Conservation (phyloP, 2,113 vertebrate genomes). For the Tringa solitaria region DNA sequence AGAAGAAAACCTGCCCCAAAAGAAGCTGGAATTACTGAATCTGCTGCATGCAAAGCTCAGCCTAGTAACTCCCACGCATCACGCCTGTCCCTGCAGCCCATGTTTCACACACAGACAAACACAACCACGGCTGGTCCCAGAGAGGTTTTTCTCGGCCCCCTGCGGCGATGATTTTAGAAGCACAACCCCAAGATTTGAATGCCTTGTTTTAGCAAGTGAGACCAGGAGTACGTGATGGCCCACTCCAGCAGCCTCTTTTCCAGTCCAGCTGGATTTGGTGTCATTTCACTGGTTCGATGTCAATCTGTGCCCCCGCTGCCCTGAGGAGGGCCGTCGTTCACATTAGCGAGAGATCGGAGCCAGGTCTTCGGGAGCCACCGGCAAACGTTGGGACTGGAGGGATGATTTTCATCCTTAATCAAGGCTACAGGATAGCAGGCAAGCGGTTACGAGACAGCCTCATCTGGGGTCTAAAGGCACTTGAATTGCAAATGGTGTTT, state of each 20-base stretch:
- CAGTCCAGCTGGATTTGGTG: background rate
- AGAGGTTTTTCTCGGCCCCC: background rate
- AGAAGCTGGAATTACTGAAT: background rate
- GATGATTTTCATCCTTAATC: background rate
- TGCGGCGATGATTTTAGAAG: background rate
- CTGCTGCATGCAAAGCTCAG: background rate
- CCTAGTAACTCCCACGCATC: background rate
- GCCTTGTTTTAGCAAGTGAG: background rate
- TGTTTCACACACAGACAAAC: background rate
- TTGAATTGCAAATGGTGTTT: constrained; percentile 55
- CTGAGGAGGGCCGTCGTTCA: background rate
- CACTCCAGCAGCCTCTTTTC: background rate
- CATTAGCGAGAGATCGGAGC: background rate
- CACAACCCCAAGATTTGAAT: background rate
- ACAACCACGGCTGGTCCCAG: background rate
- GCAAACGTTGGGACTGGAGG: background rate
- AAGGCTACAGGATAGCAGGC: background rate
- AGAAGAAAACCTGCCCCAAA: background rate
- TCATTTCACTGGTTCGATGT: background rate
- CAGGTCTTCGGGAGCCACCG: background rate
- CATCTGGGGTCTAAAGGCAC: constrained; percentile 6
- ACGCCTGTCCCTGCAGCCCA: background rate
- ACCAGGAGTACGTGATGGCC: background rate
- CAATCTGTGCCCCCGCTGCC: background rate
- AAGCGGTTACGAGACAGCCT: background rate